A percentile compares a stretch with the other conserved stretches of the same genome.
These are phyloP conservation scores for Eurosta solidaginis DNA, from an alignment of 1,140 invertebrate species.

Conservation along the genomic window DNA sequence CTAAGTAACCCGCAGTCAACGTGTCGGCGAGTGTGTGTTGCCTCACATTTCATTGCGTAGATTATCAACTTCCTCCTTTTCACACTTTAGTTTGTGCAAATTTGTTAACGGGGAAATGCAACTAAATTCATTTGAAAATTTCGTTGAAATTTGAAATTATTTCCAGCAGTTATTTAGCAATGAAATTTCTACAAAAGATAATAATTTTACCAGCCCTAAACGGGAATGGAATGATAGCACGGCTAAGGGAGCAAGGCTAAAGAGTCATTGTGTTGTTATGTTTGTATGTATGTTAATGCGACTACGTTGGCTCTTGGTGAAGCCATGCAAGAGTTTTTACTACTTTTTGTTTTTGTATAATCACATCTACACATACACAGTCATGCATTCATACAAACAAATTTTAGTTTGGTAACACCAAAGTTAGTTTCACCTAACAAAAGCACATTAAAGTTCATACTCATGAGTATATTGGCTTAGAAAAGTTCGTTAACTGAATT, in stretches of 20 bases:
- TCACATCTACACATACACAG: no score
- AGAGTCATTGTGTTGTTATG: neutral
- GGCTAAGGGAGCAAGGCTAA: no score
- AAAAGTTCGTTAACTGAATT: neutral
- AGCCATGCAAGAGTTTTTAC: no score
- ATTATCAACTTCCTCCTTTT: conserved; percentile 16
- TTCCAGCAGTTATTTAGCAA: conserved; percentile 3
- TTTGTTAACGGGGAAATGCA: neutral
- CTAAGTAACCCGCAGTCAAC: neutral
- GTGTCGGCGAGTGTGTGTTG: neutral
- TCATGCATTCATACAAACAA: neutral
- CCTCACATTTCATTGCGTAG: conserved; percentile 13
- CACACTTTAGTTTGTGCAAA: neutral
- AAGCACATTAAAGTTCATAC: neutral
- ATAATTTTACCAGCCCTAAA: neutral
- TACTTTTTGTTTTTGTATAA: no score
- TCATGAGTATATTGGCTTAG: neutral
- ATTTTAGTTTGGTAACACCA: neutral
- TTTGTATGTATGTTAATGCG: neutral
- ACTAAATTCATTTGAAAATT: conserved; percentile 22
- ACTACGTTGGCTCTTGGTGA: no score
- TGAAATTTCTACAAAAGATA: neutral
- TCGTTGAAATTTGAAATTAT: conserved; percentile 5
- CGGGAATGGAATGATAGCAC: neutral
- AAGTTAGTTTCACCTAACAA: neutral